These are phyloP conservation scores for Engraulis encrasicolus DNA, from an alignment of 2,113 vertebrate species.

Conservation along the genomic window DNA sequence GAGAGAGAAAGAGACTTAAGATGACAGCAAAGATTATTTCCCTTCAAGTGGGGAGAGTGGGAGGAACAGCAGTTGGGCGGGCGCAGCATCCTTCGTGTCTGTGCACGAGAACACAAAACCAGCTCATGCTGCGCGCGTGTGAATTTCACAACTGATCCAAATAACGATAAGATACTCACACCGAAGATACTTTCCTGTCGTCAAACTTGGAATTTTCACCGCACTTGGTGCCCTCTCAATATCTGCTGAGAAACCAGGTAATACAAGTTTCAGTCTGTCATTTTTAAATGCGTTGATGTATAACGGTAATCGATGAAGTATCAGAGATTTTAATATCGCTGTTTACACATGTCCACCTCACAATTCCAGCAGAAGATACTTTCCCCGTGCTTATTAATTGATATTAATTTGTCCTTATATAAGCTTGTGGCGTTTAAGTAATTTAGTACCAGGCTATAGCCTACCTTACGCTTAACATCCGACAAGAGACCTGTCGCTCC, in stretches of 20 bases:
- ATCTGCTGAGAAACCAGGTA: conserved; percentile 40
- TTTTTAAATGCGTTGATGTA: conserved; percentile 3
- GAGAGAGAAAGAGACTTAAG: conserved; percentile 28
- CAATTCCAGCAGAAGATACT: background rate
- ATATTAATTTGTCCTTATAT: background rate
- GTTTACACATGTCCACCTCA: background rate
- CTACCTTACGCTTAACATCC: background rate
- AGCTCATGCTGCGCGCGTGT: conserved; percentile 16
- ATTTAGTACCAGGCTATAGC: background rate
- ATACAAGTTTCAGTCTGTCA: conserved; percentile 25
- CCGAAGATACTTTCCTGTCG: background rate
- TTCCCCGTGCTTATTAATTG: background rate
- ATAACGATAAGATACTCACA: background rate
- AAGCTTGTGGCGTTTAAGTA: background rate
- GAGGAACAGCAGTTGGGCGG: conserved; percentile 30
- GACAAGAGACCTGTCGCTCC: background rate
- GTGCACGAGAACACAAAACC: conserved; percentile 16
- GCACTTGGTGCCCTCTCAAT: conserved; percentile 4
- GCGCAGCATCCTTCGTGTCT: conserved; percentile 29
- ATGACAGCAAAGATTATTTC: conserved; percentile 51
- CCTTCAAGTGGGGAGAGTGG: conserved; percentile 34
- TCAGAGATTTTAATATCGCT: background rate
- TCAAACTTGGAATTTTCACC: conserved; percentile 33
- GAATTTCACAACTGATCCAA: background rate
- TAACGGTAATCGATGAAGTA: background rate